phyloP scores from a whole-genome alignment of 2,113 vertebrate species.

The Dinomys branickii region DNA sequence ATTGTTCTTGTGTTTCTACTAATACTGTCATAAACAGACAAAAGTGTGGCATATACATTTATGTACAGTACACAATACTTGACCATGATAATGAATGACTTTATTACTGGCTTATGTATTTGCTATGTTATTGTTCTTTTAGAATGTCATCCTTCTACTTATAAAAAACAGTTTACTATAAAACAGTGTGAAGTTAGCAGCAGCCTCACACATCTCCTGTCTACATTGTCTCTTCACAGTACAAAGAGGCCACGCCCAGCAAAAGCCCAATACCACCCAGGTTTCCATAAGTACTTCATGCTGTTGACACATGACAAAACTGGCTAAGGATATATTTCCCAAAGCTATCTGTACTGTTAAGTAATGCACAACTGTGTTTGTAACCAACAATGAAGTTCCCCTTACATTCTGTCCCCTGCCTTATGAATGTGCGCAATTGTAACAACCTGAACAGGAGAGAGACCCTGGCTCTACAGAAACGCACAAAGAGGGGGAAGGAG shows the following conservation, averaged over 20 bases:
- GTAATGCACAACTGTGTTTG: neutral
- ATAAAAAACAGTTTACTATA: too few relatives aligned
- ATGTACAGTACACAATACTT: neutral
- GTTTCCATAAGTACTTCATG: neutral
- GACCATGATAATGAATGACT: neutral
- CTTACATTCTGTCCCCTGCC: neutral
- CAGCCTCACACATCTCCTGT: neutral
- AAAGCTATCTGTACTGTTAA: neutral
- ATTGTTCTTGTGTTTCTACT: neutral
- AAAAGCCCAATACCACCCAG: neutral
- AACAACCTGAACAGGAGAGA: neutral
- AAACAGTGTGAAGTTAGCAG: neutral
- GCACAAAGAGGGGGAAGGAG: neutral
- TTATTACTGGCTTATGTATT: neutral
- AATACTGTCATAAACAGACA: neutral
- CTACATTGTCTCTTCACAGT: neutral
- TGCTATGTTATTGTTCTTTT: neutral
- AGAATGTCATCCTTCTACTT: neutral
- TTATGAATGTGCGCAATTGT: neutral
- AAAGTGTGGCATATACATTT: neutral
- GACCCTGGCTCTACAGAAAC: neutral
- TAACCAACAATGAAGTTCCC: neutral
- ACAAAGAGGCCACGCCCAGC: neutral
- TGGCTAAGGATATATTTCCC: neutral
- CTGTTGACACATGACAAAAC: neutral